These are phyloP conservation scores for Mactra quadrangularis DNA, from an alignment of 1,140 invertebrate species.

Conservation along the genomic window DNA sequence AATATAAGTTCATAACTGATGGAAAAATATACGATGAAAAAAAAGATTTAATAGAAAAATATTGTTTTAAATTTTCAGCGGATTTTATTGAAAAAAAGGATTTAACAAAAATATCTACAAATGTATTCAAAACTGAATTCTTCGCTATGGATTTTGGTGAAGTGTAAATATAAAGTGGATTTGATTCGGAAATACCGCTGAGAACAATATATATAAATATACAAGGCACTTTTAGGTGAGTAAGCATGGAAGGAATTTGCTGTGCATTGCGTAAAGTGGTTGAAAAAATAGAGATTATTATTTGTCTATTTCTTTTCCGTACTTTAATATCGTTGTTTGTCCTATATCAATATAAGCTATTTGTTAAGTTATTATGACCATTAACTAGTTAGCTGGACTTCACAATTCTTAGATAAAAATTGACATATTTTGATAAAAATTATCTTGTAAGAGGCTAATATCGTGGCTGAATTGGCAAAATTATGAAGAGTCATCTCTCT, in stretches of 20 bases:
- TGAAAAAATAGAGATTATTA: not conserved
- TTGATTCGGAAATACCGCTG: not conserved
- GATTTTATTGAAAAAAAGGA: not conserved
- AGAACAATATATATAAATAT: not conserved
- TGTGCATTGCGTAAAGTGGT: slow-evolving; percentile 26
- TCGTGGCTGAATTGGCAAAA: slow-evolving; percentile 9
- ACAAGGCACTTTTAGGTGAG: slow-evolving; percentile 1
- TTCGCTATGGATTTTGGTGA: slow-evolving; percentile 41
- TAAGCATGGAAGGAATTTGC: slow-evolving; percentile 12
- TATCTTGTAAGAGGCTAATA: not conserved
- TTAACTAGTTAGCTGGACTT: slow-evolving; percentile 1
- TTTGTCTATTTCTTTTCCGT: not conserved
- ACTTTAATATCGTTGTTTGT: not conserved
- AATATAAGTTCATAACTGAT: slow-evolving; percentile 12
- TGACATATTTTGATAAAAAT: not conserved
- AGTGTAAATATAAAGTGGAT: slow-evolving; percentile 35
- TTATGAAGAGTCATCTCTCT: not conserved
- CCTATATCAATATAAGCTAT: slow-evolving; percentile 9
- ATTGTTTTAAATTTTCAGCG: not conserved
- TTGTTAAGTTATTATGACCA: not conserved
- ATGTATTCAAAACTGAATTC: slow-evolving; percentile 32
- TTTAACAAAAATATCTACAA: slow-evolving; percentile 13
- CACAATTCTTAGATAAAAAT: slow-evolving; percentile 17
- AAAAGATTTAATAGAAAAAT: not conserved
- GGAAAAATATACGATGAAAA: not conserved